These are phyloP conservation scores for Crambe crambe DNA, from an alignment of 37 sponge, comb jelly and placozoan genomes.

Conservation along the genomic window DNA sequence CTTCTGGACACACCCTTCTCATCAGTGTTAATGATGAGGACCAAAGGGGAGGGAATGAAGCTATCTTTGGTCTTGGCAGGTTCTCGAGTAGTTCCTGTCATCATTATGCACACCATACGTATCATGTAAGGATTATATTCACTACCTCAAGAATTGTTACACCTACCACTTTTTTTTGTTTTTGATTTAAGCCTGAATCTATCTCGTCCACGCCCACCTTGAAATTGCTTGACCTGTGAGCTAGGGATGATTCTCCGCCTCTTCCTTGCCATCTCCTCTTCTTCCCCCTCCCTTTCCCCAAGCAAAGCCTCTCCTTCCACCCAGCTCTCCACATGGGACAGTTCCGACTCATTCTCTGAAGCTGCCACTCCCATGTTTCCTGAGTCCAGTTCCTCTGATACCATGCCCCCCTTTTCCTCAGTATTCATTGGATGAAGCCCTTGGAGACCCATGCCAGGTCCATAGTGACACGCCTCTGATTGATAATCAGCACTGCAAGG, in stretches of 20 bases:
- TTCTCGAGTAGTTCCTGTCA: not conserved
- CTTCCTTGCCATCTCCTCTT: not conserved
- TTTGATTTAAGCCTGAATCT: not conserved
- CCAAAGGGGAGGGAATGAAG: not conserved
- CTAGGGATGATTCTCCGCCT: not conserved
- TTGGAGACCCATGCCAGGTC: slow-evolving; percentile 33
- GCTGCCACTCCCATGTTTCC: not conserved
- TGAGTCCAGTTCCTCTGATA: too few species aligned
- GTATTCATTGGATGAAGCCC: not conserved
- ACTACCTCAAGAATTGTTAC: not conserved
- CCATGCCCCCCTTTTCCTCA: not conserved
- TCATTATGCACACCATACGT: not conserved
- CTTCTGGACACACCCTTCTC: not conserved
- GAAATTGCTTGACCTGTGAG: not conserved
- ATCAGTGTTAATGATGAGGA: not conserved
- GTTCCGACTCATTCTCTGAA: too few species aligned
- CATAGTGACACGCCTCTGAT: not conserved
- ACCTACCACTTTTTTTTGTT: not conserved
- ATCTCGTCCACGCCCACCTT: slow-evolving; percentile 24
- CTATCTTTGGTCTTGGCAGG: not conserved
- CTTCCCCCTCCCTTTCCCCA: slow-evolving; percentile 25
- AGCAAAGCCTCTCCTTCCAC: not conserved
- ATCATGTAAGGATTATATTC: too few species aligned
- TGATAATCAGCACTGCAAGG: not conserved
- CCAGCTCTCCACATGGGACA: too few species aligned